Evolutionary conservation across 2,113 vertebrate genomes (phyloP), one percentile per base, ranked within the genome.

Genomic region (Sceloporus tristichus): DNA sequence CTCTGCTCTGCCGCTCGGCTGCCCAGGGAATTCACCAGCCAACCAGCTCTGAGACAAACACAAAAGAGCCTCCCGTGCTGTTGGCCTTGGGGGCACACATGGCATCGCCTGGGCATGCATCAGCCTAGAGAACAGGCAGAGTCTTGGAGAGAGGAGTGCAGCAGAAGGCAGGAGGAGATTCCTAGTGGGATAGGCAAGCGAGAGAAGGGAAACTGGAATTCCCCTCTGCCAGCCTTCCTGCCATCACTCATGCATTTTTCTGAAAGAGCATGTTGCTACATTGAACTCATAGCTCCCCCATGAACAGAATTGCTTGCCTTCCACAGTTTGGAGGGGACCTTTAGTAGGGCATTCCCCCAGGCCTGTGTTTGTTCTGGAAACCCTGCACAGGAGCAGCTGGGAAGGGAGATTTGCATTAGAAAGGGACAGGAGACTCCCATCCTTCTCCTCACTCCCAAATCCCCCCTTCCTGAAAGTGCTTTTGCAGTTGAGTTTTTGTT

Each of bases 1-100:
- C 74, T 88, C 23, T 84, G 65, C 74, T 88, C 80, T 88, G 87
- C 87, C 80, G 87, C 87, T 88, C 65, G 81, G 74, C 81, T 88
- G 81, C 87, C 81, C 82, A 84, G 87, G 87, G 87, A 83, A 88
- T 88, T 88, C 81, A 84, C 74, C 81, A 88, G 81, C 87, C 87
- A 88, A 88, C 82, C 81, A 71, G 74, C 74, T 88, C 74, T 77
- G 82, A 88, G 74, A 88, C 74, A 88, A 84, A 88, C 82, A 88
- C 87, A 88, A 88, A 88, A 65, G 74, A 88, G 74, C 62, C 74
- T 88, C 81, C 48, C 87, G n/a, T 88, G 87, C 62, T 88, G 73
- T 80, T 81, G 84, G 81, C 87, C 87, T 48, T 84, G 62, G 81
- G 85, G 87, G 73, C 81, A 70, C 81, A 42, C 87, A 56, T 74